phyloP scores from a whole-genome alignment of 2,113 vertebrate genomes.

The Embiotoca jacksoni region DNA sequence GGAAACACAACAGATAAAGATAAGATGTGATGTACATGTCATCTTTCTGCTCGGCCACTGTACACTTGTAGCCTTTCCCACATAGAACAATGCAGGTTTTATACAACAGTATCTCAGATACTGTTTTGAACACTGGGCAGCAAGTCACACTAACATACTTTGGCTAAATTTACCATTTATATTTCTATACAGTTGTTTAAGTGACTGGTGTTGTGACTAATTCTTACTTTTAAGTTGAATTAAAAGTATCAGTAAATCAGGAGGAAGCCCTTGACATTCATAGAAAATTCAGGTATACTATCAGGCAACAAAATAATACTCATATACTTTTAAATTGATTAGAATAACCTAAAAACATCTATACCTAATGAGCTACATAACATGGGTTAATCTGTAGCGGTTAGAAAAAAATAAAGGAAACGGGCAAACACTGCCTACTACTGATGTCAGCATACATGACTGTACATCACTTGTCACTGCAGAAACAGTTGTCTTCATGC shows the following conservation, averaged over 20 bases:
- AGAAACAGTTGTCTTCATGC: constrained; percentile 88
- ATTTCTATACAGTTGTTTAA: constrained; percentile 33
- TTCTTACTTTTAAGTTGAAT: constrained; percentile 35
- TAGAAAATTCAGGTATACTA: constrained; percentile 92
- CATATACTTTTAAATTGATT: constrained; percentile 89
- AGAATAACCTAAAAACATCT: constrained; percentile 83
- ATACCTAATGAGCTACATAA: constrained; percentile 60
- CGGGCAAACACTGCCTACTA: constrained; percentile 90
- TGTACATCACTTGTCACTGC: constrained; percentile 88
- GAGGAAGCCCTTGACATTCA: constrained; percentile 92
- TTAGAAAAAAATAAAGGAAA: constrained; percentile 84
- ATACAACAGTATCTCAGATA: constrained; percentile 26
- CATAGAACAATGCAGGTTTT: constrained; percentile 17
- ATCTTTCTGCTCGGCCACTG: constrained; percentile 13
- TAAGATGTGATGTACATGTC: constrained; percentile 13
- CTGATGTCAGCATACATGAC: constrained; percentile 87
- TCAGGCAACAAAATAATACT: constrained; percentile 91
- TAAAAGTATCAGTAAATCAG: constrained; percentile 87
- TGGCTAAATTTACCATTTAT: constrained; percentile 59
- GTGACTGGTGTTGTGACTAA: constrained; percentile 26
- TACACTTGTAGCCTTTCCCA: constrained; percentile 4
- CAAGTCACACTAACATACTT: constrained; percentile 57
- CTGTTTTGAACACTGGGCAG: constrained; percentile 26
- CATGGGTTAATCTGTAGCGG: constrained; percentile 58
- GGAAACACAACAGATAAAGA: constrained; percentile 34